phyloP scores from a whole-genome alignment of 2,113 vertebrate genomes.

The Leptobrachium leishanense region DNA sequence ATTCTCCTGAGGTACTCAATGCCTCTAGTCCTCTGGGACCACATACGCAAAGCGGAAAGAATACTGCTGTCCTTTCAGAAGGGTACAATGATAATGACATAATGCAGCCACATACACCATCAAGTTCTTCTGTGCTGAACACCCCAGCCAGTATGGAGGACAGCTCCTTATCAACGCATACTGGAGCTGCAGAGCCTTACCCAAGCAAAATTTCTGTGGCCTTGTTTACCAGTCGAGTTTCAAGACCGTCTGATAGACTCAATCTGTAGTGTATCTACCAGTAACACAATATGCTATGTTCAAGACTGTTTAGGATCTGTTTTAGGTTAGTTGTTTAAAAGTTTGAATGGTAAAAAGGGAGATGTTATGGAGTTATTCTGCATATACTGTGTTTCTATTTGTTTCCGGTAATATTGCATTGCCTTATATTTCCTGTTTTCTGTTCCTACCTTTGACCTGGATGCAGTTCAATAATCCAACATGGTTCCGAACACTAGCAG shows the following conservation, averaged over 20 bases:
- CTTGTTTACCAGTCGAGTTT: background rate
- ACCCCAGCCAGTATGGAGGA: background rate
- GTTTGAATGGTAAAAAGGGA: too few relatives aligned
- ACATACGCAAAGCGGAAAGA: background rate
- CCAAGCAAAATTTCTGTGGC: background rate
- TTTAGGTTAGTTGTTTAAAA: too few relatives aligned
- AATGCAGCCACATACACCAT: conserved; percentile 6
- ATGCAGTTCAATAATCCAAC: too few relatives aligned
- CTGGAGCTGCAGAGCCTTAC: background rate
- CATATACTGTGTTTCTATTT: too few relatives aligned
- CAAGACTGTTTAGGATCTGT: background rate
- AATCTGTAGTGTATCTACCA: background rate
- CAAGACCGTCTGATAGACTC: background rate
- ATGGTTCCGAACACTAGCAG: too few relatives aligned
- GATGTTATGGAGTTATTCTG: too few relatives aligned
- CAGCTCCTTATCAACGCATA: background rate
- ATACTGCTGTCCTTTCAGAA: background rate
- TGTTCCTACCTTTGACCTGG: too few relatives aligned
- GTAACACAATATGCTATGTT: background rate
- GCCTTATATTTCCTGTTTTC: too few relatives aligned
- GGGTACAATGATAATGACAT: background rate
- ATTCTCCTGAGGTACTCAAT: background rate
- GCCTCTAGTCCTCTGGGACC: background rate
- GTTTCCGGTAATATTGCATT: too few relatives aligned
- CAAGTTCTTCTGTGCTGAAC: background rate